phyloP scores from a whole-genome alignment of 2,113 vertebrate genomes.

The cattle (Bos taurus) region DNA sequence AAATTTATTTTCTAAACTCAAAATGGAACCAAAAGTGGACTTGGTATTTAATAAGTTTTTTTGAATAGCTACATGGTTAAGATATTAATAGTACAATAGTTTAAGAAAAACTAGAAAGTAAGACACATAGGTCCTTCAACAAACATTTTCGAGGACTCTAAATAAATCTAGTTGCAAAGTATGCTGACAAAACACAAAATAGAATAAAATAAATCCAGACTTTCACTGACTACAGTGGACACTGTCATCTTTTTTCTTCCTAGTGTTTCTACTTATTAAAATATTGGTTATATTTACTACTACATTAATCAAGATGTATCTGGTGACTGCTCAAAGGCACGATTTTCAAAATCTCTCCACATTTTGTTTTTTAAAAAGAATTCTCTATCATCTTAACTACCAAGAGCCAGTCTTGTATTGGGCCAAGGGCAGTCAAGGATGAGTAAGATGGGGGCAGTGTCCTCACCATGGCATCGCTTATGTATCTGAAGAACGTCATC shows the following conservation, averaged over 20 bases:
- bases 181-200: background rate
- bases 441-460: background rate
- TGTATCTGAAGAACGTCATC: background rate
- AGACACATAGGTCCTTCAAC: background rate
- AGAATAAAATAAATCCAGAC: background rate
- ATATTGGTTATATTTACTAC: background rate
- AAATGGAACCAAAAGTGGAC: background rate
- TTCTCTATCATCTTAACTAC: constrained; percentile 10
- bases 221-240: background rate
- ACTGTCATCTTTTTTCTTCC: background rate
- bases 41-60: background rate
- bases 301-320: background rate
- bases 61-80: background rate
- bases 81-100: background rate
- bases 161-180: background rate
- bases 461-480: background rate
- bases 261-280: background rate
- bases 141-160: background rate
- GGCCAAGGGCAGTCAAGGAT: background rate
- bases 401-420: background rate
- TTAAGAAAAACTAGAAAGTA: background rate
- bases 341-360: constrained; percentile 26
- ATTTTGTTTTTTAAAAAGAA: constrained; percentile 34
- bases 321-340: constrained; percentile 5
- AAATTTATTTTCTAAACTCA: constrained; percentile 16